phyloP scores from a whole-genome alignment of 2,797 vertebrate genomes.

The Champsocephalus esox region DNA sequence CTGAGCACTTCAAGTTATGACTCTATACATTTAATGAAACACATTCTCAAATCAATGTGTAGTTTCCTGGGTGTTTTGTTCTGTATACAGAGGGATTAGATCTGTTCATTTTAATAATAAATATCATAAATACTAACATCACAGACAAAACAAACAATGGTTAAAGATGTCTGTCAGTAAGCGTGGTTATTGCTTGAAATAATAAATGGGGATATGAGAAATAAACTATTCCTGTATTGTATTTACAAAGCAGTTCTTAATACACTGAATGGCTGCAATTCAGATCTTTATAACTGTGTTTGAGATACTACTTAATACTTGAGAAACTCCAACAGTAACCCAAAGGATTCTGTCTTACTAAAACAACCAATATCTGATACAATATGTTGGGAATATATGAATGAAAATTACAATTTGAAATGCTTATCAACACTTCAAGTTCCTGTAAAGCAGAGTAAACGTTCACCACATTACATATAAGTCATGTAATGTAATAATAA shows the following conservation, averaged over 20 bases:
- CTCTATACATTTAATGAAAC: constrained; percentile 12
- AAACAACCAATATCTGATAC: neutral
- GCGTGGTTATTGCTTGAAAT: neutral
- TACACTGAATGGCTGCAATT: neutral
- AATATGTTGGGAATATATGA: neutral
- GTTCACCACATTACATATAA: neutral
- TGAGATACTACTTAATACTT: neutral
- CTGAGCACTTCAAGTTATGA: constrained; percentile 23
- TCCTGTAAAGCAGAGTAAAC: neutral
- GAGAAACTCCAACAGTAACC: neutral
- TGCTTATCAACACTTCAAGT: neutral
- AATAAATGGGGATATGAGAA: neutral
- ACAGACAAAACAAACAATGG: neutral
- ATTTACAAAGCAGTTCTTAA: neutral
- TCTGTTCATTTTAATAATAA: neutral
- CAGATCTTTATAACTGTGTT: neutral
- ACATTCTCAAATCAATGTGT: constrained; percentile 9
- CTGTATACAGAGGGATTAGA: neutral
- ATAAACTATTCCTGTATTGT: neutral
- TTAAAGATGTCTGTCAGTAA: neutral
- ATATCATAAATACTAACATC: neutral
- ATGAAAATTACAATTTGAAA: neutral
- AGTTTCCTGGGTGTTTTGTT: neutral
- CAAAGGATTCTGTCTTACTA: neutral
- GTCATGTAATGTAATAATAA: neutral